A percentile compares a stretch with the other conserved stretches of the same genome.
Conservation (phyloP, 2,888 invertebrate genomes). For the Sarcophaga carnaria region DNA sequence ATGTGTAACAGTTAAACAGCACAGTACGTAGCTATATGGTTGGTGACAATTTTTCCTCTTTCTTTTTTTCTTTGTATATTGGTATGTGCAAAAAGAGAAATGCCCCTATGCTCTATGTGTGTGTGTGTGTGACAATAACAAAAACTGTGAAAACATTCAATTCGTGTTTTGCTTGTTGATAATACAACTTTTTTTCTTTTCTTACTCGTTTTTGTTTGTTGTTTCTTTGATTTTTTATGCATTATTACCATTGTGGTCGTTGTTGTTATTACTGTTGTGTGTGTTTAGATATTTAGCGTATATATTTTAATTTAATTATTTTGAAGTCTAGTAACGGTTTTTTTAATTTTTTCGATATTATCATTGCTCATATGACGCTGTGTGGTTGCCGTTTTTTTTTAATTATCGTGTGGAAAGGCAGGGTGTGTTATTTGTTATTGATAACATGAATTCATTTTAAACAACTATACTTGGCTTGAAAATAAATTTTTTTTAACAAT, state of each 20-base stretch:
- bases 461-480: too few species aligned
- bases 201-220: constrained; percentile 57
- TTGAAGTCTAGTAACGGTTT: constrained; percentile 8
- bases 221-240: constrained; percentile 63
- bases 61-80: background rate
- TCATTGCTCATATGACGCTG: background rate
- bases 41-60: background rate
- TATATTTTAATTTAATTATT: constrained; percentile 48
- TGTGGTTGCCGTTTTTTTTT: background rate
- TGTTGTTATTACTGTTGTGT: constrained; percentile 30
- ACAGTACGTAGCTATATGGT: constrained; percentile 6
- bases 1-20: constrained; percentile 55
- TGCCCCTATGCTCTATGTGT: too few species aligned
- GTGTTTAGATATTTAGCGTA: background rate
- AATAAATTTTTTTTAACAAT: too few species aligned
- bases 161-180: constrained; percentile 48
- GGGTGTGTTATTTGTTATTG: background rate
- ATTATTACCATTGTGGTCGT: too few species aligned
- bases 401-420: background rate
- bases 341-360: background rate
- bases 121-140: background rate
- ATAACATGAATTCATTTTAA: too few species aligned
- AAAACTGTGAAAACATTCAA: constrained; percentile 22
- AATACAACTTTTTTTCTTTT: background rate
- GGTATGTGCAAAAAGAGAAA: constrained; percentile 9